Evolutionary conservation across 2,113 vertebrate species (phyloP).

Genomic region (Micronycteris hirsuta): DNA sequence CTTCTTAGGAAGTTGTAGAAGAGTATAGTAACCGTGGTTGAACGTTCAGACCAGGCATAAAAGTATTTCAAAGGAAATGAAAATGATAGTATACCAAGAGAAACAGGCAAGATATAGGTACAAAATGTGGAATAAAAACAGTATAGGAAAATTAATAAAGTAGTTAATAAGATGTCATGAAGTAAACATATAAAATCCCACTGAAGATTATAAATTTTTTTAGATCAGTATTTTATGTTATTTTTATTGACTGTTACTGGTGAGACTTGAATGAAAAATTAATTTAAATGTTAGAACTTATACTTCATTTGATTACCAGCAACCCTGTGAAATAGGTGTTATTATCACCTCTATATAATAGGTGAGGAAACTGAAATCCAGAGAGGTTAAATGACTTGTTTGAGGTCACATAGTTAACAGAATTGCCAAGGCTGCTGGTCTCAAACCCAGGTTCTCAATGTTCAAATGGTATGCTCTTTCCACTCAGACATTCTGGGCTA

Average conservation of each 20-base stretch:
- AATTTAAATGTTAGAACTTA: constrained; percentile 24
- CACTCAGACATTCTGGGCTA: background rate
- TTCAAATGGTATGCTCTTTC: constrained; percentile 45
- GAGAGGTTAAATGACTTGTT: constrained; percentile 21
- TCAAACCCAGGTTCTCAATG: background rate
- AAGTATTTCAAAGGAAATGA: constrained; percentile 47
- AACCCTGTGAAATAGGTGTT: background rate
- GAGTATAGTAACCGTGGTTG: background rate
- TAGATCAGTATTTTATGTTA: constrained; percentile 37
- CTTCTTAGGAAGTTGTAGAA: background rate
- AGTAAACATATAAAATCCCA: background rate
- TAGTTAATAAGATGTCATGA: background rate
- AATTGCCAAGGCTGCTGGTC: background rate
- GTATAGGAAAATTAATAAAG: constrained; percentile 12
- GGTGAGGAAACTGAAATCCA: constrained; percentile 10
- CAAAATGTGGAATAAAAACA: constrained; percentile 39
- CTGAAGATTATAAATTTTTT: background rate
- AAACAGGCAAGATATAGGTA: constrained; percentile 15
- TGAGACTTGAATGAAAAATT: constrained; percentile 39
- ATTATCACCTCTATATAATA: background rate
- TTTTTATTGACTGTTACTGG: constrained; percentile 2
- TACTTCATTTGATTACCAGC: constrained; percentile 30
- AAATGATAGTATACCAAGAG: background rate
- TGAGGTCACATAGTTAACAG: constrained; percentile 1
- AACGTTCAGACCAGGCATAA: background rate